These are phyloP conservation scores for Rhabdophis nuchalis DNA, from an alignment of 2,797 vertebrate genomes.

Conservation along the genomic window DNA sequence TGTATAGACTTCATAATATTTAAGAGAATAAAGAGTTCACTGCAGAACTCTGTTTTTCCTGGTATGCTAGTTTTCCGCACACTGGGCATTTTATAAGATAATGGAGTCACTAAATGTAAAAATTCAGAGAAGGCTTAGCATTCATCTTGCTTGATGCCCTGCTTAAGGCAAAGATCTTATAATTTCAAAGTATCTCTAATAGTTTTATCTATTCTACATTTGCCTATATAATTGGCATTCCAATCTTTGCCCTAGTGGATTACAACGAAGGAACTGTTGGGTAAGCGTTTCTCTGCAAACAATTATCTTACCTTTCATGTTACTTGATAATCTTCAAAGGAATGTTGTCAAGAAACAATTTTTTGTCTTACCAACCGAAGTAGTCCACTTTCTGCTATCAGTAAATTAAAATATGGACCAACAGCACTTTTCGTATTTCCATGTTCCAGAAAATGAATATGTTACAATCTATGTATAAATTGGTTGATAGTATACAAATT, in stretches of 20 bases:
- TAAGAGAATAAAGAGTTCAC: background rate
- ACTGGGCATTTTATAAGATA: background rate
- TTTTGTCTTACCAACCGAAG: fast-evolving
- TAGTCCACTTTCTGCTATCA: background rate
- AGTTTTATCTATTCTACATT: background rate
- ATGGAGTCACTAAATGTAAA: background rate
- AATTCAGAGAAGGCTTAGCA: background rate
- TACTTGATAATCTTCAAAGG: background rate
- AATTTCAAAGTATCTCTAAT: background rate
- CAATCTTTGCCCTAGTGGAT: background rate
- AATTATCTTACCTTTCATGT: background rate
- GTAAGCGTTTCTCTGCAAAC: too few species aligned
- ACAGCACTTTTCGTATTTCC: conserved; percentile 8
- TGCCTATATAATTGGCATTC: background rate
- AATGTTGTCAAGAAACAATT: fast-evolving
- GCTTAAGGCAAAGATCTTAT: background rate
- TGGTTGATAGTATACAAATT: conserved; percentile 65
- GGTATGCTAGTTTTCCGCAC: background rate
- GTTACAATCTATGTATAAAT: conserved; percentile 71
- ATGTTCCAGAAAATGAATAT: conserved; percentile 66
- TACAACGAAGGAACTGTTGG: background rate
- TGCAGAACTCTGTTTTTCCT: background rate
- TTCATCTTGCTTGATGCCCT: background rate
- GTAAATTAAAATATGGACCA: background rate
- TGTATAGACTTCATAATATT: background rate